A percentile compares a stretch with the other conserved stretches of the same genome.
Evolutionary conservation across 2,888 invertebrate species (phyloP).

Genomic region (Leptinotarsa haldemani): DNA sequence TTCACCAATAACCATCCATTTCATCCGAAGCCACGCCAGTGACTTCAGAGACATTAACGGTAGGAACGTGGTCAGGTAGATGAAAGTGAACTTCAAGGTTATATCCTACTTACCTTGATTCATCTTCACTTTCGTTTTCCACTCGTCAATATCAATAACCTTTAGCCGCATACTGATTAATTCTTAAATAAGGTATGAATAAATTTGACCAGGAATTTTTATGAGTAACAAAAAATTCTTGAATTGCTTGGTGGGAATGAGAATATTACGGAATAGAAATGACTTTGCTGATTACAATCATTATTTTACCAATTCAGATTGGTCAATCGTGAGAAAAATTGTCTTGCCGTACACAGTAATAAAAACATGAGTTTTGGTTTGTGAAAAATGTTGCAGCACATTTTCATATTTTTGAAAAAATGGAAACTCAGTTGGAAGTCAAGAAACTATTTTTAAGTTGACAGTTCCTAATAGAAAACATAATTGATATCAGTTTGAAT

Average conservation of each 20-base stretch:
- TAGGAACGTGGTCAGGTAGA: conserved; percentile 17
- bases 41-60: conserved; percentile 1
- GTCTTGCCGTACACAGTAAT: too few relatives aligned
- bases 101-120: conserved; percentile 59
- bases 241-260: not conserved
- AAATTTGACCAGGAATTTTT: not conserved
- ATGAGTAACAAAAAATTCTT: conserved; percentile 1
- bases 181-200: conserved; percentile 2
- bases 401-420: too few relatives aligned
- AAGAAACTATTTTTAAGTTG: too few relatives aligned
- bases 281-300: too few relatives aligned
- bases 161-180: not conserved
- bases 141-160: conserved; percentile 14
- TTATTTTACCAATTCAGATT: too few relatives aligned
- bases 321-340: too few relatives aligned
- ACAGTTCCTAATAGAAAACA: too few relatives aligned
- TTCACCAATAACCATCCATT: not conserved
- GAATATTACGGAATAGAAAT: too few relatives aligned
- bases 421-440: too few relatives aligned
- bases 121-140: conserved; percentile 58
- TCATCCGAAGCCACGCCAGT: conserved; percentile 6
- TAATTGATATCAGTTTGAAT: too few relatives aligned
- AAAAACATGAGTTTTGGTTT: too few relatives aligned
- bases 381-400: too few relatives aligned
- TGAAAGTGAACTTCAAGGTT: conserved; percentile 53